Base-by-base conservation (phyloP, 2,888 invertebrate genomes). In the Drosophila phalerata region DNA sequence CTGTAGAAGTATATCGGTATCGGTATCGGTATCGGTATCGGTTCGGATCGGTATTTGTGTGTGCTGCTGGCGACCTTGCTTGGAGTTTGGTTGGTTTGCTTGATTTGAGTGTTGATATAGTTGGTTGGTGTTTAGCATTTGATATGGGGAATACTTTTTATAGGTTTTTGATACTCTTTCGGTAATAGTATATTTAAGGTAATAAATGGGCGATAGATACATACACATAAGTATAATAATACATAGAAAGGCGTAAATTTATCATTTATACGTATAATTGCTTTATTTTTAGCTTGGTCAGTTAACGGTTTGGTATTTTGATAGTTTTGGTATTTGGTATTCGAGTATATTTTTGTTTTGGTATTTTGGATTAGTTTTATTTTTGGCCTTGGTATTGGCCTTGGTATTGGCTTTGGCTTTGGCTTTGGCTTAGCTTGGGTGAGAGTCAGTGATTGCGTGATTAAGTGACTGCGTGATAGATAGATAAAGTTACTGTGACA, bases 231-330 rank as follows among this genome's bases (percentile, higher is more conserved):
- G 69, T 78, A 60, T 74, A 81, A 60, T 52, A 73, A 76, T 79
- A 76, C 48, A 82, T 58, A 84, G 62, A 68, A 42, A 81, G 74
- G 69, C 51, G 51, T 64, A 42, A 74, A 48, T 58, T 85, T 43
- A 68, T 88, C 60, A 32, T 68, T 81, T 85, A 61, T 79, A 63
- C 38, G n/a, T 22, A 19, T 37, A 55, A 34, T 85, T 85, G 61
- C 55, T 87, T 85, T 82, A 68, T 74, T 85, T 74, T 85, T 67
- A 62, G 81, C 58, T 85, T 75, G 69, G 53, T 79, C 69, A 61
- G 64, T 79, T 70, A 76, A 70, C 64, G 71, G 61, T 64, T 34
- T 49, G 30, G 48, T 38, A 47, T 45, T 42, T 58, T 45, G 32
- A 55, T 72, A 42, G 28, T 37, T 56, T 62, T 79, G 58, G 67